These are phyloP conservation scores for Blastobasis lacticolella DNA, from an alignment of 2,888 invertebrate species.

Conservation along the genomic window DNA sequence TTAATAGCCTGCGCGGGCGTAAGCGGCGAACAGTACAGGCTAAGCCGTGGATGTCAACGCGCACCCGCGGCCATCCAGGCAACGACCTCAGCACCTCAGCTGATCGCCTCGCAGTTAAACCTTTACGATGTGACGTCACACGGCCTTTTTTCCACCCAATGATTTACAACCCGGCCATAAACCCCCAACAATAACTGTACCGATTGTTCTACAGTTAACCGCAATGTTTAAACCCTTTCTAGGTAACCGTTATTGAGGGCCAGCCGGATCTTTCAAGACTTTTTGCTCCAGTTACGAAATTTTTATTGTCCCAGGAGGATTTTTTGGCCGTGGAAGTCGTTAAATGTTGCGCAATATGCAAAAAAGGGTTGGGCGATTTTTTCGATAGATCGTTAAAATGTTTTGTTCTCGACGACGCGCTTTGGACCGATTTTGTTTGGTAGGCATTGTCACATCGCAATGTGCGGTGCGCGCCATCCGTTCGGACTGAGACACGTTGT, in stretches of 20 bases:
- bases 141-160: slow-evolving; percentile 49
- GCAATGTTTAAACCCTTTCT: slow-evolving; percentile 71
- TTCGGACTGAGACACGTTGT: no score
- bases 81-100: slow-evolving; percentile 59
- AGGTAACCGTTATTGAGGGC: slow-evolving; percentile 50
- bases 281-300: slow-evolving; percentile 61
- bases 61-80: slow-evolving; percentile 5
- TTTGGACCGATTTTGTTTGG: slow-evolving; percentile 25
- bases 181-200: slow-evolving; percentile 67
- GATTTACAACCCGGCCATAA: slow-evolving; percentile 66
- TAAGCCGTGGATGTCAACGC: neutral
- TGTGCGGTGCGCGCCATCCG: slow-evolving; percentile 14
- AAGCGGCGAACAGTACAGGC: neutral
- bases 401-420: slow-evolving; percentile 25
- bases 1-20: no score
- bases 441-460: slow-evolving; percentile 35
- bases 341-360: slow-evolving; percentile 64
- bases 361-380: slow-evolving; percentile 46
- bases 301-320: slow-evolving; percentile 35
- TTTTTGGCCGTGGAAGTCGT: slow-evolving; percentile 42
- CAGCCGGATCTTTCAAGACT: slow-evolving; percentile 22
- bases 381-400: slow-evolving; percentile 29
- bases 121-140: slow-evolving; percentile 67
- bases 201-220: slow-evolving; percentile 71
- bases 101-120: slow-evolving; percentile 61